Evolutionary conservation across 2,888 invertebrate genomes (phyloP), one percentile per base, ranked within the genome.

Genomic region (Zhuqinia jingwanae): DNA sequence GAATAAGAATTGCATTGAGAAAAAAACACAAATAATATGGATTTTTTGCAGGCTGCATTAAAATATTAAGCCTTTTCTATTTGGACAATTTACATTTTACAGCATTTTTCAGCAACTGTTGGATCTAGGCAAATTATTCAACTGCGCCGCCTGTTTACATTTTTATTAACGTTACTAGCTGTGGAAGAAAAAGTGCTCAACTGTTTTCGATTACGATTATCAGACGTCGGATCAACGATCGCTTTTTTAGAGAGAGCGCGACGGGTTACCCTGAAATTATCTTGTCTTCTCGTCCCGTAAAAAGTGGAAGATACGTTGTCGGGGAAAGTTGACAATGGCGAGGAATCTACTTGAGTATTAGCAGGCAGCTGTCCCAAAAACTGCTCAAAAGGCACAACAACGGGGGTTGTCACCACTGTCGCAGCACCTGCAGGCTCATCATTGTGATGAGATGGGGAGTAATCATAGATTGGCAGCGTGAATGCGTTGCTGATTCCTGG

Each of bases 401-500:
- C 81, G 27, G 56, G 70, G 2, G 70, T 42, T 15, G 36, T 42
- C 3, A 70, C 27, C 1, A 58, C 17, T 15, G 36, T 45, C 10
- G 81, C 27, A 1, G 73, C 25, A 15, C 58, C n/a, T 1, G 36
- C n/a, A 13, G 45, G 45, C 60, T 60, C 45, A 0, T 47, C 30
- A 15, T 56, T 20, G 20, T 80, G 80, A 63, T 42, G 70, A 50
- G 86, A 56, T 15, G 85, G 83, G 56, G 70, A 73, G 78, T 87
- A 87, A 56, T 83, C 87, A 45, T 84, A 70, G 22, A 76, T 76
- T 8, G 87, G 85, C 17, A 82, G 58, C 2, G 87, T 42, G 36
- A 87, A 83, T 3, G 79, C 79, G 76, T 85, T 85, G 73, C 88
- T 87, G 30, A 87, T 76, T 70, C 77, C 68, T 80, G 85, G 85